phyloP scores from a whole-genome alignment of 2,888 invertebrate genomes.

The Monopis laevigella region DNA sequence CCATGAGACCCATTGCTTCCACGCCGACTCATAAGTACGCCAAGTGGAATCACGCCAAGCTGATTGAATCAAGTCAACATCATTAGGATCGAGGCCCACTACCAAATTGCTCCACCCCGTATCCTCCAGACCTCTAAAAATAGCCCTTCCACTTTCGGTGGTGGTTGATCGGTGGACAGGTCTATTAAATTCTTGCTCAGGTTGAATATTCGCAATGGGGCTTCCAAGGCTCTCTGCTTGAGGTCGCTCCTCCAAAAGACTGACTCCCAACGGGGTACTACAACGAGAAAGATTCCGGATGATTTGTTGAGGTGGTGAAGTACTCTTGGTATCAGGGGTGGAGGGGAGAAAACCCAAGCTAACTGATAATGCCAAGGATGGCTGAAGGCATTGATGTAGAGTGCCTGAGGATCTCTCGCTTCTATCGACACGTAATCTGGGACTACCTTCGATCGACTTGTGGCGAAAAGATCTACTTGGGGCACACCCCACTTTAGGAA shows the following conservation, averaged over 20 bases:
- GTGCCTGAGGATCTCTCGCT: no score
- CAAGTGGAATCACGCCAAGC: neutral
- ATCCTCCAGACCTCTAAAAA: conserved; percentile 5
- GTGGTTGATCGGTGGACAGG: neutral
- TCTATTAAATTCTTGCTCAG: neutral
- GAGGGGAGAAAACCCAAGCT: no score
- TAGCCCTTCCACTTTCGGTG: neutral
- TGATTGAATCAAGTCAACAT: neutral
- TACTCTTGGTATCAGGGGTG: no score
- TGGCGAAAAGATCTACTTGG: conserved; percentile 12
- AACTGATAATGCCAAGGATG: no score
- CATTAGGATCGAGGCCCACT: neutral
- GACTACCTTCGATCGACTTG: no score
- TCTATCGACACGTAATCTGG: no score
- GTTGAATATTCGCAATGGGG: neutral
- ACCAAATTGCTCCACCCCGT: neutral
- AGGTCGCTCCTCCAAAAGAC: neutral
- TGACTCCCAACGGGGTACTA: neutral
- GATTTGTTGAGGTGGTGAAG: no score
- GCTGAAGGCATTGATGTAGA: no score
- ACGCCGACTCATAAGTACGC: neutral
- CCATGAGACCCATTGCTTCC: conserved; percentile 5
- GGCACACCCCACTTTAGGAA: conserved; percentile 7
- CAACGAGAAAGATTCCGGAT: no score
- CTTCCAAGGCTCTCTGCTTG: neutral